Evolutionary conservation across 2,888 invertebrate genomes (phyloP).

Genomic region (Gonocerus acuteangulatus): DNA sequence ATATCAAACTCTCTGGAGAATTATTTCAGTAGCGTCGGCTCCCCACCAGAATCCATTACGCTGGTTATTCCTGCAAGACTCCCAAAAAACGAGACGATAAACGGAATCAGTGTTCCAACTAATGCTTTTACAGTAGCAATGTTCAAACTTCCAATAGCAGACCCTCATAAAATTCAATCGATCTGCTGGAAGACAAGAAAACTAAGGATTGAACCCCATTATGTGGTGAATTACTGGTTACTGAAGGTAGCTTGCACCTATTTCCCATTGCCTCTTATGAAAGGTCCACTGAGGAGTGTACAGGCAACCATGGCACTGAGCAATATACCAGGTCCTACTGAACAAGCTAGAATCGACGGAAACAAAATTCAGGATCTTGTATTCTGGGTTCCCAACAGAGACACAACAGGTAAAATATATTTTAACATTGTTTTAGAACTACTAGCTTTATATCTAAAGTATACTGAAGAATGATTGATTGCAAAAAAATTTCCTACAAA

Average conservation of each 20-base stretch:
- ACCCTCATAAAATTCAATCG: conserved; percentile 28
- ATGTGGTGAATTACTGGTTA: conserved; percentile 48
- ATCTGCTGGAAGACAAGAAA: conserved; percentile 40
- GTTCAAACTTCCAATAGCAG: conserved; percentile 45
- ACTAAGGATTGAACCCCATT: conserved; percentile 45
- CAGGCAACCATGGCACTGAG: conserved; percentile 50
- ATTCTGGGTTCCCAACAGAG: conserved; percentile 51
- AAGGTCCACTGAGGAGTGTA: conserved; percentile 44
- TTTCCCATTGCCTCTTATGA: conserved; percentile 46
- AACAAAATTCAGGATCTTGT: conserved; percentile 45
- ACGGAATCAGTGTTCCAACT: not conserved
- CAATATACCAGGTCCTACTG: conserved; percentile 49
- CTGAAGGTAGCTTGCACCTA: conserved; percentile 46
- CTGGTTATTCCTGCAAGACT: conserved; percentile 42
- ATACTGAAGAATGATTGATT: not conserved
- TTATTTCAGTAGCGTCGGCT: conserved; percentile 32
- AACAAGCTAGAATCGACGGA: conserved; percentile 45
- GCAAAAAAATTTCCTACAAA: not conserved
- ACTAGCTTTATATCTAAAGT: not conserved
- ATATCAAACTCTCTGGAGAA: conserved; percentile 47
- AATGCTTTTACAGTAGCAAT: conserved; percentile 50
- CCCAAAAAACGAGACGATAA: conserved; percentile 25
- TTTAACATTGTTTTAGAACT: not conserved
- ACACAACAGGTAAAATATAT: conserved; percentile 46
- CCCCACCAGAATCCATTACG: conserved; percentile 38